These are phyloP conservation scores for Archips crataeganus DNA, from an alignment of 2,888 invertebrate species.

Conservation along the genomic window DNA sequence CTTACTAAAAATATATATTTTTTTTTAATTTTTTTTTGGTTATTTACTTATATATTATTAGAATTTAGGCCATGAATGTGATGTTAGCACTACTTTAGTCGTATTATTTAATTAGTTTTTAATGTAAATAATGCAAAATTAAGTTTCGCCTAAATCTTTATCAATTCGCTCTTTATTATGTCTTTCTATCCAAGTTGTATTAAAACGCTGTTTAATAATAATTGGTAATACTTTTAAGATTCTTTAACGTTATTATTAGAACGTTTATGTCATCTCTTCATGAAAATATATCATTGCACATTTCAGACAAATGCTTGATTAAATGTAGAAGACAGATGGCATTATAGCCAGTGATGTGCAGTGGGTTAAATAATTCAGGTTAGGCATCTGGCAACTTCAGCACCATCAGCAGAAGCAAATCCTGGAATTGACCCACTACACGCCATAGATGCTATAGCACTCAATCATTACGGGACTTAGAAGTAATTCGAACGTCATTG, in stretches of 20 bases:
- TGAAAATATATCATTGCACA: too few relatives aligned
- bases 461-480: not conserved
- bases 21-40: constrained; percentile 36
- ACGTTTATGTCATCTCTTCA: too few relatives aligned
- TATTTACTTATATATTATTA: constrained; percentile 40
- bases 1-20: constrained; percentile 24
- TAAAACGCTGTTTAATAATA: not conserved
- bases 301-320: too few relatives aligned
- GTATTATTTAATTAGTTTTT: constrained; percentile 54
- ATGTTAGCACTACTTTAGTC: constrained; percentile 66
- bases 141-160: constrained; percentile 12
- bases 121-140: constrained; percentile 43
- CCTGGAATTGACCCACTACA: too few relatives aligned
- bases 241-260: too few relatives aligned
- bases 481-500: too few relatives aligned
- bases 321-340: too few relatives aligned
- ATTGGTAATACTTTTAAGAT: not conserved
- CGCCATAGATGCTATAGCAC: not conserved
- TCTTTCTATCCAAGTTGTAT: not conserved
- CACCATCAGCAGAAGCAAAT: too few relatives aligned
- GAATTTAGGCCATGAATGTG: constrained; percentile 63
- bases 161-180: constrained; percentile 14
- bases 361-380: too few relatives aligned
- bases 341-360: too few relatives aligned
- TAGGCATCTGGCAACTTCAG: too few relatives aligned